Evolutionary conservation across 2,797 vertebrate species (phyloP).

Genomic region (Mus spretus): DNA sequence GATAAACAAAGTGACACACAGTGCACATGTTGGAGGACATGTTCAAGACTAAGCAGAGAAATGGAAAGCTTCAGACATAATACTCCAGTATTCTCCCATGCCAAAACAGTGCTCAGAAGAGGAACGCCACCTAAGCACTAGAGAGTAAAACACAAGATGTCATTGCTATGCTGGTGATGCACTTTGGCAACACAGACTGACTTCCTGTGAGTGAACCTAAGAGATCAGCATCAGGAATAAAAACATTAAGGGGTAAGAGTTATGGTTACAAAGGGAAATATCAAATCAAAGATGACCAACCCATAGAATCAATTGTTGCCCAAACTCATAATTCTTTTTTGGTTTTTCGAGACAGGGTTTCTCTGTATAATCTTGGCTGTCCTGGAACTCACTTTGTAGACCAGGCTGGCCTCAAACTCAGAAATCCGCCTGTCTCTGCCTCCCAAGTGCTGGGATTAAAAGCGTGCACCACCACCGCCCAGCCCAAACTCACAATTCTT

Average conservation of each 20-base stretch:
- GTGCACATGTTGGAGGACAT: neutral
- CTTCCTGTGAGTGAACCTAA: neutral
- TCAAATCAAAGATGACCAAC: neutral
- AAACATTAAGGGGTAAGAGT: neutral
- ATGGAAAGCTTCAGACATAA: neutral
- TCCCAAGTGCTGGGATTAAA: too few species aligned
- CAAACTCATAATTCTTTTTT: too few species aligned
- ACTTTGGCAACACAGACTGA: neutral
- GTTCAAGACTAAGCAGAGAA: conserved; percentile 4
- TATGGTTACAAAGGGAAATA: neutral
- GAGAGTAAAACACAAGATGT: neutral
- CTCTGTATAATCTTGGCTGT: too few species aligned
- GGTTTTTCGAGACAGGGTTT: too few species aligned
- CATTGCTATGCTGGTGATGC: accelerated
- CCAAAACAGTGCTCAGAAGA: neutral
- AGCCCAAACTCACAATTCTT: too few species aligned
- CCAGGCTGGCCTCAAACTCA: too few species aligned
- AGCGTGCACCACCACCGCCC: too few species aligned
- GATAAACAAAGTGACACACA: neutral
- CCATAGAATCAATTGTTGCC: neutral
- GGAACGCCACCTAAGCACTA: neutral
- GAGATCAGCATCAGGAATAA: neutral
- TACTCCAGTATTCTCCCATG: neutral
- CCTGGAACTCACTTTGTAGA: too few species aligned
- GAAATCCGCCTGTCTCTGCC: too few species aligned